Conservation (phyloP, 2,113 vertebrate genomes). For the Seriola rivoliana region DNA sequence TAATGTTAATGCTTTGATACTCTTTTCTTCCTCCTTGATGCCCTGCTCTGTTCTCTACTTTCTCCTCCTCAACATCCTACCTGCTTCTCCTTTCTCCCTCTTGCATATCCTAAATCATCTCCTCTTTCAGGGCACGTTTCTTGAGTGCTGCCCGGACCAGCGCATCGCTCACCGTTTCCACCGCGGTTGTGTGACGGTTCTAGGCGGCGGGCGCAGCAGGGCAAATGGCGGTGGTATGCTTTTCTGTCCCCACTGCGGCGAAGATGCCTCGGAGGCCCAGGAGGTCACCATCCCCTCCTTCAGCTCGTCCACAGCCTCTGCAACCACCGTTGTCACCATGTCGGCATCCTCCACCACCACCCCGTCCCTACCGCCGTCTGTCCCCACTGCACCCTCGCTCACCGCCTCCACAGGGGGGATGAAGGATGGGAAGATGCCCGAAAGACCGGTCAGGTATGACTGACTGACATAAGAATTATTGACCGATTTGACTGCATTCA, state of each 20-base stretch:
- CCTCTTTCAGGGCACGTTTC: constrained; percentile 88
- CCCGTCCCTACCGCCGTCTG: constrained; percentile 67
- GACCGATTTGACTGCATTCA: background rate
- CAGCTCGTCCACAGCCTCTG: constrained; percentile 79
- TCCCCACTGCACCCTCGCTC: constrained; percentile 65
- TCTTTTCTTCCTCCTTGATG: background rate
- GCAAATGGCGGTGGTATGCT: constrained; percentile 85
- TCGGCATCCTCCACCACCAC: constrained; percentile 83
- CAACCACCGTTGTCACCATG: constrained; percentile 86
- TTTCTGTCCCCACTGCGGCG: constrained; percentile 94
- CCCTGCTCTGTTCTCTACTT: no score
- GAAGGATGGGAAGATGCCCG: constrained; percentile 78
- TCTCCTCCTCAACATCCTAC: background rate
- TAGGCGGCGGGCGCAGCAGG: constrained; percentile 83
- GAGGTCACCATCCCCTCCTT: constrained; percentile 90
- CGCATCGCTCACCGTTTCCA: constrained; percentile 94
- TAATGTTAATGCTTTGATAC: background rate
- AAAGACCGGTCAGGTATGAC: constrained; percentile 81
- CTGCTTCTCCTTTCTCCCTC: background rate
- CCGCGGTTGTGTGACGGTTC: constrained; percentile 90
- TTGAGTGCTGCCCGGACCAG: constrained; percentile 93
- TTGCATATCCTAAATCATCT: background rate
- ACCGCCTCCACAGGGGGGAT: constrained; percentile 64
- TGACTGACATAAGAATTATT: background rate
- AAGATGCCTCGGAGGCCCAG: constrained; percentile 92